phyloP scores from a whole-genome alignment of 1,140 invertebrate species.

The Anthonomus grandis region DNA sequence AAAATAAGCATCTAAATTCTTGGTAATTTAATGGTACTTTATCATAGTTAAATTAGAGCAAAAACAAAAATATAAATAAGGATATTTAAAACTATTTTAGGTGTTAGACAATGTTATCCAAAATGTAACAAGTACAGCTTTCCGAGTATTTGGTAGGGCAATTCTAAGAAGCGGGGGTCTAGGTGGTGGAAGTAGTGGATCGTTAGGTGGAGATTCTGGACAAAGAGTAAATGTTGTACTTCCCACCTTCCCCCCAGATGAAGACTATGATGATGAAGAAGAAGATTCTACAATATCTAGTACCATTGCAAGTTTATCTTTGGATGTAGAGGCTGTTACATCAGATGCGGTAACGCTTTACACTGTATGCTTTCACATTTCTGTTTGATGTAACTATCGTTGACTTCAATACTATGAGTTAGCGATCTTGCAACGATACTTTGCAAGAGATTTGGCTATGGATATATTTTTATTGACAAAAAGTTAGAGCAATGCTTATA shows the following conservation, averaged over 20 bases:
- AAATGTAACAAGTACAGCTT: slow-evolving; percentile 45
- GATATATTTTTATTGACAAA: no score
- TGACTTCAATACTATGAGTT: background rate
- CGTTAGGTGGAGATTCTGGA: slow-evolving; percentile 46
- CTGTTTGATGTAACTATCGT: slow-evolving; percentile 12
- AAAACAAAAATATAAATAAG: no score
- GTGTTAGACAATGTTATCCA: slow-evolving; percentile 48
- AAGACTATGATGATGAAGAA: slow-evolving; percentile 49
- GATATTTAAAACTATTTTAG: slow-evolving; percentile 34
- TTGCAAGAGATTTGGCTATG: slow-evolving; percentile 21
- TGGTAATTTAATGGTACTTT: no score
- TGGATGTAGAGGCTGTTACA: slow-evolving; percentile 9
- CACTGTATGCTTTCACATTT: slow-evolving; percentile 20
- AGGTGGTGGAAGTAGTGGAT: slow-evolving; percentile 50
- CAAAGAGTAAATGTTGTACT: slow-evolving; percentile 54
- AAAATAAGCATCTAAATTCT: no score
- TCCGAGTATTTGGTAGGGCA: slow-evolving; percentile 48
- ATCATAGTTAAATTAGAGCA: no score
- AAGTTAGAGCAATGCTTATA: no score
- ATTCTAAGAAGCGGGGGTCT: slow-evolving; percentile 52
- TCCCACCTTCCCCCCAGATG: slow-evolving; percentile 55
- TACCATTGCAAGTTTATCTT: background rate
- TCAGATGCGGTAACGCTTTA: slow-evolving; percentile 18
- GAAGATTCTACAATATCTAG: slow-evolving; percentile 28
- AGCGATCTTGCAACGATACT: slow-evolving; percentile 20